Percentiles rank a stretch among this genome's conserved stretches.
phyloP scores from a whole-genome alignment of 2,888 invertebrate genomes.

The Sericinus montela region DNA sequence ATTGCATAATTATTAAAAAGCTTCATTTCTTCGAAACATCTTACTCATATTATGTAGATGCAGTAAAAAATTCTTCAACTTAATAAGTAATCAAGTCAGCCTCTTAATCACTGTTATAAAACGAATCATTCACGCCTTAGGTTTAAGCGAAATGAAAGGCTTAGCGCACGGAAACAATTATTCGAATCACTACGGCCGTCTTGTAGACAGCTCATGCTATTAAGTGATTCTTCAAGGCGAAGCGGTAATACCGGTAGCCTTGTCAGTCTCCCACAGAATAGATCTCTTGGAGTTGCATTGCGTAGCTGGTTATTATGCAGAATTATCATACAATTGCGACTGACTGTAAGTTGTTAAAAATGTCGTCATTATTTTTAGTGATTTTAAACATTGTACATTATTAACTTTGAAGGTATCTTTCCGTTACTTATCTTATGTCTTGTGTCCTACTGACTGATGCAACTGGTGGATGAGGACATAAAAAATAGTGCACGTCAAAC shows the following conservation, averaged over 20 bases:
- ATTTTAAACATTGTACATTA: background rate
- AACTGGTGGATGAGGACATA: too few relatives aligned
- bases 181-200: background rate
- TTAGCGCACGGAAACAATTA: constrained; percentile 13
- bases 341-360: constrained; percentile 21
- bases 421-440: too few relatives aligned
- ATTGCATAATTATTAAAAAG: too few relatives aligned
- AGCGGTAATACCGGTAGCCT: constrained; percentile 38
- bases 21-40: too few relatives aligned
- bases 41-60: too few relatives aligned
- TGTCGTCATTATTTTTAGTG: constrained; percentile 9
- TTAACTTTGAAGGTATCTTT: too few relatives aligned
- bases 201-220: constrained; percentile 28
- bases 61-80: too few relatives aligned
- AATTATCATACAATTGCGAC: constrained; percentile 41
- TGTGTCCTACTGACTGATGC: too few relatives aligned
- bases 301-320: constrained; percentile 45
- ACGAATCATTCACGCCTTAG: too few relatives aligned
- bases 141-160: background rate
- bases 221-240: constrained; percentile 34
- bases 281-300: constrained; percentile 33
- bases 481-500: too few relatives aligned
- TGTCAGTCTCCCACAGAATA: constrained; percentile 31
- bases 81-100: too few relatives aligned
- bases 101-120: too few relatives aligned